Evolutionary conservation across 2,888 invertebrate species (phyloP).

Genomic region (Ashinkailepas kermadecensis): DNA sequence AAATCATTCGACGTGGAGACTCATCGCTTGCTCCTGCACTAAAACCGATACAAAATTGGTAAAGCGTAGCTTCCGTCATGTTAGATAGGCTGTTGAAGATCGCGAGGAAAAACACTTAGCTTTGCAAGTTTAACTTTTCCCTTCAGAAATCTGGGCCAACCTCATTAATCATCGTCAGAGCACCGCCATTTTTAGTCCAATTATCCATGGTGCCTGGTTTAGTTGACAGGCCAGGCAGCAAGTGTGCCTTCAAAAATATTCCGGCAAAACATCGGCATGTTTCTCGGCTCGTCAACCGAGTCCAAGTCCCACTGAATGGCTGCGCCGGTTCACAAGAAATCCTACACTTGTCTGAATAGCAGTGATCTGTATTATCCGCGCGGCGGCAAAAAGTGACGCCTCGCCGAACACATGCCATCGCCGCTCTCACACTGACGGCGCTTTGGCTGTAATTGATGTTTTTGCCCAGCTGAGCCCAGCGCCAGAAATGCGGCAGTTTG

Average conservation of each 20-base stretch:
- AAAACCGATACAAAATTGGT: too few relatives aligned
- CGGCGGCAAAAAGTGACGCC: background rate
- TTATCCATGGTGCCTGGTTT: background rate
- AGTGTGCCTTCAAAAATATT: background rate
- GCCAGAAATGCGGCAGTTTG: background rate
- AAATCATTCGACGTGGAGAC: too few relatives aligned
- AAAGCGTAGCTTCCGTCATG: too few relatives aligned
- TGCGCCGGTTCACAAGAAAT: background rate
- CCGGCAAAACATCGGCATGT: background rate
- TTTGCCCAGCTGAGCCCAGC: background rate
- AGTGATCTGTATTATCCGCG: background rate
- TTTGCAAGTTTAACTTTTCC: too few relatives aligned
- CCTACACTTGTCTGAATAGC: conserved; percentile 5
- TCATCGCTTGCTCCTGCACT: too few relatives aligned
- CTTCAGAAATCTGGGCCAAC: too few relatives aligned
- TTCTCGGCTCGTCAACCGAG: background rate
- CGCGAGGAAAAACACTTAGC: too few relatives aligned
- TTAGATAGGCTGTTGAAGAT: too few relatives aligned
- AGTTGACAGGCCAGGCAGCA: background rate
- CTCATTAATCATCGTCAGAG: too few relatives aligned
- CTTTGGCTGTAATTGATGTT: conserved; percentile 4
- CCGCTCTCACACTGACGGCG: background rate
- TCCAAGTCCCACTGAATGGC: background rate
- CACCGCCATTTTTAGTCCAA: background rate
- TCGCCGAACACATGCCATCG: background rate